Base-by-base conservation (phyloP, 2,888 invertebrate genomes). In the Nezara viridula region DNA sequence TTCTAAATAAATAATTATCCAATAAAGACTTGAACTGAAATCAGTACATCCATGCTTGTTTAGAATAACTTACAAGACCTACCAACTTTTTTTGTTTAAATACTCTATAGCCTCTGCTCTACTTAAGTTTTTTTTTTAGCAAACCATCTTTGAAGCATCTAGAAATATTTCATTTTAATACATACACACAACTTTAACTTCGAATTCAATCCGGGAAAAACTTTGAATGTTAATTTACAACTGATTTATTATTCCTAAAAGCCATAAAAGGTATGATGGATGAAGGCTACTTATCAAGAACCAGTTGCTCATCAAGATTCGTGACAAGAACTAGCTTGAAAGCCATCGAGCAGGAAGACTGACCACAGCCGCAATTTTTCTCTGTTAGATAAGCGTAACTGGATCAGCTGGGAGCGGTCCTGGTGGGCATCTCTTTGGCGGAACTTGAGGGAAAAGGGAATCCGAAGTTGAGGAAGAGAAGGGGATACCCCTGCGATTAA, bases 321-420 rank as follows among this genome's bases (percentile, higher is more conserved):
- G 24, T 24, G 44, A n/a, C 81, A 44, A 40, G 81, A 44, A n/a
- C 81, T 44, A 44, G 81, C n/a, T 81, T 24, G 44, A 81, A 81
- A 81, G 81, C 81, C 44, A 81, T 16, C 81, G 81, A 47, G n/a
- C 81, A 81, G 81, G 81, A 81, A 81, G 81, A 81, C 81, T 40
- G 44, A n/a, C 44, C n/a, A 12, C n/a, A 47, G n/a, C 44, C 44
- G 81, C 81, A 24, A 81, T 40, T 81, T 81, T 81, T n/a, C 81
- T 24, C 24, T 81, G 44, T 81, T 81, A 81, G 81, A 12, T 81
- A 81, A 81, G 40, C 44, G 81, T 44, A 81, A 81, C 81, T 47
- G 81, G 81, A 81, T 40, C 81, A 81, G n/a, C 81, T 81, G n/a
- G 81, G 44, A 73, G 32, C 37, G 7, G 37, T 12, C 37, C 24